Evolutionary conservation across 2,113 vertebrate species (phyloP).

Genomic region (Hylia prasina): DNA sequence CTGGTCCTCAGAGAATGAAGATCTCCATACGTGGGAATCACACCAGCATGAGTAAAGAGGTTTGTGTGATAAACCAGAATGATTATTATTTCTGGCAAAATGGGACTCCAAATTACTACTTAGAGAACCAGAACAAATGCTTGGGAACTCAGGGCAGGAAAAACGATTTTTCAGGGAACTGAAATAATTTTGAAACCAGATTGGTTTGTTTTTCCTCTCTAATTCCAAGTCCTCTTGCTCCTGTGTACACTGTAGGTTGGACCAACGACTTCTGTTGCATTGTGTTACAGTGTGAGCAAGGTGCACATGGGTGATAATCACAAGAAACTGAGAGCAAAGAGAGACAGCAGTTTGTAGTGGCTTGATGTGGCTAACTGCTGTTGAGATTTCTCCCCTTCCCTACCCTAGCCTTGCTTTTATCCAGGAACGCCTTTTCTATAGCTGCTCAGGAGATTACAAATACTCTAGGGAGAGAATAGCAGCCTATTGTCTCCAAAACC

Average conservation of each 20-base stretch:
- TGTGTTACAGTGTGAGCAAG: background rate
- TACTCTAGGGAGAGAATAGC: background rate
- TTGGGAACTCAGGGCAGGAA: background rate
- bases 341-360: background rate
- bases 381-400: background rate
- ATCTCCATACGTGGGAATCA: conserved; percentile 1
- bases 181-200: background rate
- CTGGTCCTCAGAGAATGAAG: conserved; percentile 23
- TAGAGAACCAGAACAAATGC: background rate
- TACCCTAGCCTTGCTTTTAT: background rate
- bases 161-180: background rate
- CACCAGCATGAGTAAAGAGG: conserved; percentile 22
- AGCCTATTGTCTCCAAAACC: background rate
- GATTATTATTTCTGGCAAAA: background rate
- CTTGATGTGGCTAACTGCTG: background rate
- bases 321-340: background rate
- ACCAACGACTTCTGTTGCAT: background rate
- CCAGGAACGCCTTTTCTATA: background rate
- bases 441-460: background rate
- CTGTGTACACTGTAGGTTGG: background rate
- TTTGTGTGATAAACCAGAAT: conserved; percentile 14
- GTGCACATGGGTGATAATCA: background rate
- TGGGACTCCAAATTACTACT: background rate
- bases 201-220: background rate
- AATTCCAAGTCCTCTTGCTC: background rate